A percentile compares a stretch with the other conserved stretches of the same genome.
phyloP scores from a whole-genome alignment of 1,140 invertebrate genomes.

The Lucilia sericata region DNA sequence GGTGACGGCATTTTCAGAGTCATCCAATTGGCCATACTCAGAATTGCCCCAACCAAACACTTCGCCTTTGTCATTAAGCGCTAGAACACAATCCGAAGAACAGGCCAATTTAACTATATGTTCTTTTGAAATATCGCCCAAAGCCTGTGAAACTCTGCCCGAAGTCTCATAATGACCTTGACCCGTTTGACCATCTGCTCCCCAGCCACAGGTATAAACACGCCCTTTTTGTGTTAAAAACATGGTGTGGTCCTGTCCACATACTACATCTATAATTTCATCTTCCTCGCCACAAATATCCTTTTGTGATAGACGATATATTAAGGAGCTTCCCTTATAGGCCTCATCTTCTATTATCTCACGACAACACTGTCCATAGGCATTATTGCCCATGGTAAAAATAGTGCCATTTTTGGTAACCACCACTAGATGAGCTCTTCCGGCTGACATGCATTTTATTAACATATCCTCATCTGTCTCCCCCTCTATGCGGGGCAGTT shows the following conservation, averaged over 20 bases:
- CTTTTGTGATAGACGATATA: conserved; percentile 74
- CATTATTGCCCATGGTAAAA: conserved; percentile 91
- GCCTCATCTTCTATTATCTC: conserved; percentile 83
- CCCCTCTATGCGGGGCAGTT: conserved; percentile 75
- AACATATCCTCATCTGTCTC: conserved; percentile 63
- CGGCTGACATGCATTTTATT: conserved; percentile 76
- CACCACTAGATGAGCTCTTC: conserved; percentile 87
- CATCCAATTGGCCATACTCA: conserved; percentile 88
- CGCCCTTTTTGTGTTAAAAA: conserved; percentile 84
- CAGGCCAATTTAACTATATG: conserved; percentile 85
- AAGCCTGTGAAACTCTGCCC: conserved; percentile 73
- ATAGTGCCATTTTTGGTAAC: conserved; percentile 83
- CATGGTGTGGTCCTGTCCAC: conserved; percentile 92
- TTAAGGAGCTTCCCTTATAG: conserved; percentile 75
- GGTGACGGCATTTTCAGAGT: conserved; percentile 64
- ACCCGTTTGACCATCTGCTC: conserved; percentile 95
- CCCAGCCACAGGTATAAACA: conserved; percentile 92
- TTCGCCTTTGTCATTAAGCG: conserved; percentile 91
- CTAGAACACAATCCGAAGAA: conserved; percentile 88
- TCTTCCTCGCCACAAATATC: conserved; percentile 76
- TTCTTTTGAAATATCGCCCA: conserved; percentile 86
- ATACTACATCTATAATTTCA: conserved; percentile 74
- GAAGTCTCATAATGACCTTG: conserved; percentile 78
- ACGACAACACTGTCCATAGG: conserved; percentile 94
- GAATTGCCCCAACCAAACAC: conserved; percentile 98